phyloP scores from a whole-genome alignment of 2,797 vertebrate genomes.

The Acrossocheilus fasciatus region DNA sequence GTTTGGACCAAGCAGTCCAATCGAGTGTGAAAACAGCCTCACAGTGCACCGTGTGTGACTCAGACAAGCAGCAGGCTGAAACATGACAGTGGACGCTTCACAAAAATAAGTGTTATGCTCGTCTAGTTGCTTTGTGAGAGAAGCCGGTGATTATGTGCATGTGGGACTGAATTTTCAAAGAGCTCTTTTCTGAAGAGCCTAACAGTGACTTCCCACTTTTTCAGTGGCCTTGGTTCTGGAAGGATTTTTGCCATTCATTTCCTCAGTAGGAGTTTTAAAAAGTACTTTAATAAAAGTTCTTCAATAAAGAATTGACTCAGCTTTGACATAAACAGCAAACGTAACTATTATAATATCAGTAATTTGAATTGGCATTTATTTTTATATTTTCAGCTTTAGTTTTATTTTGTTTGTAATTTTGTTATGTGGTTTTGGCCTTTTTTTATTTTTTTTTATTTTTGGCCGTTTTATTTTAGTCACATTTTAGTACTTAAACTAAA shows the following conservation, averaged over 20 bases:
- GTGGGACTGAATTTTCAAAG: conserved; percentile 2
- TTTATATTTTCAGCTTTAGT: not conserved
- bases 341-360: not conserved
- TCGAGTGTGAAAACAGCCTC: conserved; percentile 8
- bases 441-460: no score
- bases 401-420: not conserved
- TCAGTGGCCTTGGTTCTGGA: conserved; percentile 6
- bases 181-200: conserved; percentile 3
- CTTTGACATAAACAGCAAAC: not conserved
- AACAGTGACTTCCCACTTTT: not conserved
- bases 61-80: conserved; percentile 41
- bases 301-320: not conserved
- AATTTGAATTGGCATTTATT: not conserved
- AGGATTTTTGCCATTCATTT: conserved; percentile 9
- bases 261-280: not conserved
- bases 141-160: not conserved
- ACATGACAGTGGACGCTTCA: conserved; percentile 37
- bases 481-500: not conserved
- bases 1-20: conserved; percentile 8
- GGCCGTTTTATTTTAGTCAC: not conserved
- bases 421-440: not conserved
- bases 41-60: conserved; percentile 19
- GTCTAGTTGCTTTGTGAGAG: conserved; percentile 24
- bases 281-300: not conserved
- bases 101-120: conserved; percentile 30